These are phyloP conservation scores for Rhizoglyphus robini DNA, from an alignment of 1,140 invertebrate genomes.

Conservation along the genomic window DNA sequence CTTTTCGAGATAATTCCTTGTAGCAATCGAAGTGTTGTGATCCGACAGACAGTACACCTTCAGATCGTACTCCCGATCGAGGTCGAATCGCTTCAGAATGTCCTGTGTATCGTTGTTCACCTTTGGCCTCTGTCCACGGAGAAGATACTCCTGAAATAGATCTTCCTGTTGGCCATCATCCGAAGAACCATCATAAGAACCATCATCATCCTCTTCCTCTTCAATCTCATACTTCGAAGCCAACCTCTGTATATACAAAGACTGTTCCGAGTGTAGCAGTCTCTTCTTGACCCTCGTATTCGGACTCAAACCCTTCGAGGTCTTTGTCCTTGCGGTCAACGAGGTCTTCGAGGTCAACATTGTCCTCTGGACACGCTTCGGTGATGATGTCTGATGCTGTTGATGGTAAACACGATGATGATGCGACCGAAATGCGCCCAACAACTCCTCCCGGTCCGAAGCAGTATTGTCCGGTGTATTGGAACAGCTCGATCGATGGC, in stretches of 20 bases:
- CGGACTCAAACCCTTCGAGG: background rate
- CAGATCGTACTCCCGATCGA: background rate
- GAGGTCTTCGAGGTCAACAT: background rate
- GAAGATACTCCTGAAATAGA: background rate
- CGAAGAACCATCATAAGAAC: background rate
- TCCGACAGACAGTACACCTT: slow-evolving; percentile 7
- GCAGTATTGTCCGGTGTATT: background rate
- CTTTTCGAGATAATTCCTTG: slow-evolving; percentile 19
- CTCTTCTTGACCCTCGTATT: background rate
- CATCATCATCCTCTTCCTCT: background rate
- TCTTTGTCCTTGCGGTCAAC: background rate
- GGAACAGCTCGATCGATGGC: background rate
- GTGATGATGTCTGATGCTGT: too few relatives aligned
- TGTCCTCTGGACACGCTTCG: background rate
- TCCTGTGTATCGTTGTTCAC: background rate
- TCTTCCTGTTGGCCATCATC: background rate
- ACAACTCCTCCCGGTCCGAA: background rate
- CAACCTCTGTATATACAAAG: slow-evolving; percentile 11
- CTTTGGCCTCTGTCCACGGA: background rate
- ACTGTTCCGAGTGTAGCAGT: slow-evolving; percentile 8
- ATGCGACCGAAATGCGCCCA: background rate
- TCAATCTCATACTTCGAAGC: slow-evolving; percentile 13
- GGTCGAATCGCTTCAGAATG: background rate
- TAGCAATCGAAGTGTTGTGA: slow-evolving; percentile 18
- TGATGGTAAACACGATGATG: background rate